Evolutionary conservation across 2,888 invertebrate species (phyloP).

Genomic region (Phaedon cochleariae): DNA sequence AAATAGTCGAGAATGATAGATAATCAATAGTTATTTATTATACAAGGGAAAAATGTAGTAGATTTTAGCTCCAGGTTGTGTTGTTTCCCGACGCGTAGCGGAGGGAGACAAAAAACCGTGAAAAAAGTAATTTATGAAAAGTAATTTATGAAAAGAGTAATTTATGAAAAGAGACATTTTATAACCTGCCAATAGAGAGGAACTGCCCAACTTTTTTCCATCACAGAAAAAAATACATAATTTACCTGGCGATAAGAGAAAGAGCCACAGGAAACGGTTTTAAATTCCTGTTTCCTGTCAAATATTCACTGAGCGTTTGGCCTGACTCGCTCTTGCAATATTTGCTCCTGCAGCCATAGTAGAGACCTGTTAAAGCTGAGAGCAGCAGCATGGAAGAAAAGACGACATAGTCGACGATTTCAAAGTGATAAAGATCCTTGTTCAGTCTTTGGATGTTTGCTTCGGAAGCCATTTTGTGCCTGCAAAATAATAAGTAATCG

Average conservation of each 20-base stretch:
- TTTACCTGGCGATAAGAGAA: constrained; percentile 83
- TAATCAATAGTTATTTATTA: too few species aligned
- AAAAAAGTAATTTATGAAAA: too few species aligned
- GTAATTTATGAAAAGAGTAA: too few species aligned
- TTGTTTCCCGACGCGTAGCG: too few species aligned
- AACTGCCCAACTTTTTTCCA: too few species aligned
- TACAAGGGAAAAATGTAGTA: too few species aligned
- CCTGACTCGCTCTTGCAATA: constrained; percentile 63
- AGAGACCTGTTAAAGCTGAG: constrained; percentile 82
- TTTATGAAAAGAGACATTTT: too few species aligned
- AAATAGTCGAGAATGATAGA: too few species aligned
- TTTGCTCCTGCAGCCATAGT: constrained; percentile 67
- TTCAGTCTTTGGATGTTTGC: constrained; percentile 8
- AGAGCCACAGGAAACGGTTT: constrained; percentile 85
- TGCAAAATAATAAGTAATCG: constrained; percentile 8
- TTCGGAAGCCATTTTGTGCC: constrained; percentile 27
- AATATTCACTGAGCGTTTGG: constrained; percentile 70
- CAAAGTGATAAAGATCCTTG: constrained; percentile 49
- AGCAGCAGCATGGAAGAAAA: constrained; percentile 74
- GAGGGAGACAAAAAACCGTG: too few species aligned
- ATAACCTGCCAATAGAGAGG: too few species aligned
- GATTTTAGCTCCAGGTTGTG: too few species aligned
- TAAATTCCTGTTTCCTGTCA: constrained; percentile 79
- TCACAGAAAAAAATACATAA: too few species aligned
- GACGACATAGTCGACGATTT: constrained; percentile 71